Evolutionary conservation across 1,140 invertebrate species (phyloP), one percentile per base, ranked within the genome.

Genomic region (Chironomus tepperi): DNA sequence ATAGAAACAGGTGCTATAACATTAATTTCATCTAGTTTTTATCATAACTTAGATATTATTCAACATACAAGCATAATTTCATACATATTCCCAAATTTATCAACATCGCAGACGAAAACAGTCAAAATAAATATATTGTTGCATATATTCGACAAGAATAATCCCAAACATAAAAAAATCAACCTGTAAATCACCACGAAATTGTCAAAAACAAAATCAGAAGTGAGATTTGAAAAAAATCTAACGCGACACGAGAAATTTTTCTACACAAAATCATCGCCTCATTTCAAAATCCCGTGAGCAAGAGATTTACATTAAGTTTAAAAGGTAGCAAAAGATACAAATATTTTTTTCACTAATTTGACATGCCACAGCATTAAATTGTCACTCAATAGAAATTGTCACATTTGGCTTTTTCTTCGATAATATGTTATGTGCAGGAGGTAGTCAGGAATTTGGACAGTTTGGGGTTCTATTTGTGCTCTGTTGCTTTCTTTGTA

Each of bases 311-410:
- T 34, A 34, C 24, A 34, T 34, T 34, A 57, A 57, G 47, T n/a
- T 57, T 34, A n/a, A 57, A 57, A 57, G 47, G 47, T 57, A 57
- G 43, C 8, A 57, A 57, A 34, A 34, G 24, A 34, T 34, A 34
- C 10, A 57, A n/a, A 57, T 15, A 57, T 57, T 57, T 34, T 34
- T 34, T 57, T 57, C 47, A 57, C 47, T 57, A 57, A 57, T 57
- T 57, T 57, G 47, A 57, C 47, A 57, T 57, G 47, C 47, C 47
- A 57, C 47, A 57, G 47, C 47, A 57, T 57, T 57, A 57, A 57
- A 57, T 57, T 57, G 47, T 57, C 47, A 57, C 47, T 57, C 47
- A 15, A 57, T 57, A 57, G 47, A 57, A 34, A 57, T 57, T 57
- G 47, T 57, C 47, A 57, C 47, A 57, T 57, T 57, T 47, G 24